These are phyloP conservation scores for Leptopilina clavipes DNA, from an alignment of 1,140 invertebrate species.

Conservation along the genomic window DNA sequence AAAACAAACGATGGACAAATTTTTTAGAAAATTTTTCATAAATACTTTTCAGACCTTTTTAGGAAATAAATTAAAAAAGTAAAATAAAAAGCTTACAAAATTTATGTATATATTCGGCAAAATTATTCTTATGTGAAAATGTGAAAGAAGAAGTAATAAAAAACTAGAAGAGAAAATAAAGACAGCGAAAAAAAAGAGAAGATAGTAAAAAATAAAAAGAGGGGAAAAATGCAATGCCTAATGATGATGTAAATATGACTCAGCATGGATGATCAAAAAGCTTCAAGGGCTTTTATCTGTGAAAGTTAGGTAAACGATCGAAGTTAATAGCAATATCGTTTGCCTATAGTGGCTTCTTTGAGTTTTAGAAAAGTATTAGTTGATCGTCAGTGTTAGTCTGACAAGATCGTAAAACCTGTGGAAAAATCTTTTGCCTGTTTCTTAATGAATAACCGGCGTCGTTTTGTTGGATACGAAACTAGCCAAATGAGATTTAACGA, in stretches of 20 bases:
- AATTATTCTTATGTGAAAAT: no score
- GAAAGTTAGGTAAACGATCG: constrained; percentile 9
- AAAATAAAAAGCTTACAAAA: no score
- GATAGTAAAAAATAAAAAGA: not conserved
- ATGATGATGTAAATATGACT: constrained; percentile 1
- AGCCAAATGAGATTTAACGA: constrained; percentile 19
- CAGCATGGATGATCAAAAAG: not conserved
- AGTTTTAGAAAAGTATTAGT: not conserved
- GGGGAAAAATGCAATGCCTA: not conserved
- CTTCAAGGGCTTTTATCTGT: not conserved
- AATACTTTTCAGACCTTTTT: no score
- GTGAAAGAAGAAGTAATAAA: no score
- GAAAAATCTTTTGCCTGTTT: not conserved
- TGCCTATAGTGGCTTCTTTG: constrained; percentile 2
- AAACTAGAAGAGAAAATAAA: no score
- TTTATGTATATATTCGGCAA: no score
- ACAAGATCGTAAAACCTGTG: constrained; percentile 7
- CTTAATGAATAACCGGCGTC: constrained; percentile 3
- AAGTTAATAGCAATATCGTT: not conserved
- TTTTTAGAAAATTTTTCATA: no score
- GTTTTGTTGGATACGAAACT: constrained; percentile 2
- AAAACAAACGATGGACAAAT: no score
- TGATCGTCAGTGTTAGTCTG: constrained; percentile 3
- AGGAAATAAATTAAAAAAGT: no score
- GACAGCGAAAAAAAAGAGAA: no score